Evolutionary conservation across 1,140 invertebrate species (phyloP).

Genomic region (Babylonia areolata): DNA sequence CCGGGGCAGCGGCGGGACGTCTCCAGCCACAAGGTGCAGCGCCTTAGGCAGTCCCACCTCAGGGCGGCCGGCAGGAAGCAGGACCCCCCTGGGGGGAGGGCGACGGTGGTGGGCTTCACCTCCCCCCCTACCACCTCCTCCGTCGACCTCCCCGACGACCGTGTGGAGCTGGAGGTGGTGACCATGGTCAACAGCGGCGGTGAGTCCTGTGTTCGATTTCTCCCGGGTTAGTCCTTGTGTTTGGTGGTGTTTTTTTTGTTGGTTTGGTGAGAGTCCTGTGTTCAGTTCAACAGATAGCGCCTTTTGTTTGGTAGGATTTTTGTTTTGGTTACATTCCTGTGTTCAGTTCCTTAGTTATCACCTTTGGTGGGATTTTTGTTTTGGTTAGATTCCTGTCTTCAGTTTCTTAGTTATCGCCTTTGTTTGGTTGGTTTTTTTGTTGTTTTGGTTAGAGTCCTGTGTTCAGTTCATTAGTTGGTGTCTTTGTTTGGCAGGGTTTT

Average conservation of each 20-base stretch:
- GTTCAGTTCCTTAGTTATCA: no score
- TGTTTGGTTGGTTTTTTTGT: no score
- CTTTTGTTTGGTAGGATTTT: no score
- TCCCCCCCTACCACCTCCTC: neutral
- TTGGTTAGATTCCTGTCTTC: no score
- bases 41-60: slow-evolving; percentile 51
- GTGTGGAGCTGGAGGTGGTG: neutral
- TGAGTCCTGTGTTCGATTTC: neutral
- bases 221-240: neutral
- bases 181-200: slow-evolving; percentile 11
- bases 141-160: neutral
- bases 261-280: no score
- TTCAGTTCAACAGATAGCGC: no score
- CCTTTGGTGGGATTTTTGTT: no score
- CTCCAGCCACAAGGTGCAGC: slow-evolving; percentile 44
- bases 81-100: neutral
- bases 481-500: no score
- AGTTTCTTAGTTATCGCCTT: no score
- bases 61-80: slow-evolving; percentile 35
- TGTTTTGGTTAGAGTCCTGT: no score
- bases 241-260: neutral
- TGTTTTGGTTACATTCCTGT: no score
- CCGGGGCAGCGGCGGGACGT: slow-evolving; percentile 44
- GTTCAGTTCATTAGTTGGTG: no score
- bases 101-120: neutral